Evolutionary conservation across 2,113 vertebrate species (phyloP).

Genomic region (Lepisosteus oculatus): DNA sequence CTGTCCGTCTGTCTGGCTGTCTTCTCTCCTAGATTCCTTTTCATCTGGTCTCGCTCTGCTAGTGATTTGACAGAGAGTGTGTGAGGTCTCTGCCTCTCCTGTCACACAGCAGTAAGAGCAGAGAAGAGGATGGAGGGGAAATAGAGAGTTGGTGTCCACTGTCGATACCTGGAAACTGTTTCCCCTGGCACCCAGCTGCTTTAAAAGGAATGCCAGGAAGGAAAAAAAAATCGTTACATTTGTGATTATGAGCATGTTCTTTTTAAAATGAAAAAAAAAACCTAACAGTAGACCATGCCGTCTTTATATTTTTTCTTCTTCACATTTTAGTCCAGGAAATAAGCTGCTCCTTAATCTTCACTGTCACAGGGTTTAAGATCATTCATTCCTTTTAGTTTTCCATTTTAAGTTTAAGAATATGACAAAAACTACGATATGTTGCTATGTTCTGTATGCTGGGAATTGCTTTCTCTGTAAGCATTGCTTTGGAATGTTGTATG

Average conservation of each 20-base stretch:
- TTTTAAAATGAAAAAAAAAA: slow-evolving; percentile 47
- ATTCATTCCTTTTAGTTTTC: too few species aligned
- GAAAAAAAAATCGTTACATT: slow-evolving; percentile 44
- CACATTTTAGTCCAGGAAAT: too few species aligned
- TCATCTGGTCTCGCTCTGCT: not conserved
- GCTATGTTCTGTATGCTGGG: too few species aligned
- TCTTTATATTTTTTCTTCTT: too few species aligned
- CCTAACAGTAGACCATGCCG: slow-evolving; percentile 42
- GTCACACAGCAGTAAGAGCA: not conserved
- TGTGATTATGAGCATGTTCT: slow-evolving; percentile 42
- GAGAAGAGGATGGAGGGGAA: slow-evolving; percentile 7
- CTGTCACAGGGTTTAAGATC: too few species aligned
- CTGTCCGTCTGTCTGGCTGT: not conserved
- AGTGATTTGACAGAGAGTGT: not conserved
- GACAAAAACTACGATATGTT: too few species aligned
- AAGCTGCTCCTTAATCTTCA: too few species aligned
- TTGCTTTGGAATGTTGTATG: too few species aligned
- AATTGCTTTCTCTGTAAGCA: too few species aligned
- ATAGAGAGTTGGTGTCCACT: slow-evolving; percentile 27
- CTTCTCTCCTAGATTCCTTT: not conserved
- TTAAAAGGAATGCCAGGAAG: slow-evolving; percentile 42
- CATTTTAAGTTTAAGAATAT: too few species aligned
- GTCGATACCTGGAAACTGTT: slow-evolving; percentile 28
- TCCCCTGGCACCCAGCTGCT: slow-evolving; percentile 27
- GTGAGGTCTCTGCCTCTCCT: not conserved